Evolutionary conservation across 1,140 invertebrate genomes (phyloP), one percentile per base, ranked within the genome.

Genomic region (Asobara japonica): DNA sequence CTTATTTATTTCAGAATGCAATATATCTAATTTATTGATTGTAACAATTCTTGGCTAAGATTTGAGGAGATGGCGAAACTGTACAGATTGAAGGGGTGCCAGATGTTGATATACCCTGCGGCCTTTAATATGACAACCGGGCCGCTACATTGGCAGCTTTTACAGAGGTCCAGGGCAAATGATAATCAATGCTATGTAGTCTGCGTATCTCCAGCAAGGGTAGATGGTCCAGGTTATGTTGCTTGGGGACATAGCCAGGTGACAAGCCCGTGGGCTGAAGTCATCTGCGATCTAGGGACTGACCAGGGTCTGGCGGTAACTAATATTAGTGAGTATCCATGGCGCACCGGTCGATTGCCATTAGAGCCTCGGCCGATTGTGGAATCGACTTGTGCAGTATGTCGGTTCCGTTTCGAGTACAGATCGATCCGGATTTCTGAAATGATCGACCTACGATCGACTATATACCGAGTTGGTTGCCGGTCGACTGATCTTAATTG

Each of bases 111-210:
- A 8, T 98, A 97, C 86, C 96, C 96, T n/a, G 96, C 93, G 51
- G 96, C 96, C 11, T 98, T 98, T 82, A 98, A 97, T 86, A 95
- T 97, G 93, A 97, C 95, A 10, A 98, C 97, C 0, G 97, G 97
- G 0, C 96, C 96, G 0, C 85, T 94, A 10, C 97, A 98, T 83
- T 98, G 96, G 96, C 94, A 97, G 78, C 84, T 98, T 1, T 86
- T 98, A 3, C 91, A 92, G 73, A 89, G 94, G 48, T 89, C 91
- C 0, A 88, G 97, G 64, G 96, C 97, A 22, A 89, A 94, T 38
- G 97, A 98, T 85, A 96, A 97, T 86, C 96, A 97, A 85, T 85
- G 95, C 22, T 94, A 90, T 85, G 91, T 94, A 25, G 92, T 91
- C 22, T 90, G 90, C 8, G 90, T 93, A 48, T 93, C 93, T 33